A percentile compares a stretch with the other conserved stretches of the same genome.
Evolutionary conservation across 2,113 vertebrate species (phyloP).

Genomic region (Ovis canadensis): DNA sequence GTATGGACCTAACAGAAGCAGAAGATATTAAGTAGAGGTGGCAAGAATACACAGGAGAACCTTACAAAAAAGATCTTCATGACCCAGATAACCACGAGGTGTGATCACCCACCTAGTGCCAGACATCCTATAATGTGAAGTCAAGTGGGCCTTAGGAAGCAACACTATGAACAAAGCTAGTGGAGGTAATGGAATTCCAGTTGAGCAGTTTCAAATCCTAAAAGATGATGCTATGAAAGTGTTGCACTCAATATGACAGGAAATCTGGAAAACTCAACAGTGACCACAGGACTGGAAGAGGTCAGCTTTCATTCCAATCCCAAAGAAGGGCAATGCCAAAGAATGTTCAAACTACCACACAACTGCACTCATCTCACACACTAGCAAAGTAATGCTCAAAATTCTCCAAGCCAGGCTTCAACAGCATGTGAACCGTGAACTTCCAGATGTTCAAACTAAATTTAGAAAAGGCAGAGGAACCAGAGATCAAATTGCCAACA

Average conservation of each 20-base stretch:
- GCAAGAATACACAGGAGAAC: not conserved
- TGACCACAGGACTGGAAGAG: not conserved
- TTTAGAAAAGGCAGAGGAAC: not conserved
- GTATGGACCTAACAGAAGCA: not conserved
- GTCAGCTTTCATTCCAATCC: not conserved
- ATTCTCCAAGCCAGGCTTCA: not conserved
- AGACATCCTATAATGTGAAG: not conserved
- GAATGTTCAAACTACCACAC: not conserved
- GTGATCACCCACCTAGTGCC: not conserved
- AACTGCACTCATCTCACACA: not conserved
- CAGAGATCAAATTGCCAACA: not conserved
- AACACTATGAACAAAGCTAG: not conserved
- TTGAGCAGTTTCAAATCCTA: not conserved
- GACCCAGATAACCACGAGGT: not conserved
- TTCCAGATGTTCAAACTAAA: not conserved
- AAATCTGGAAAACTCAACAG: not conserved
- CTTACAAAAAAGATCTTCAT: not conserved
- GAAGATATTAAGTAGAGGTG: not conserved
- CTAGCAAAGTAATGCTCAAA: not conserved
- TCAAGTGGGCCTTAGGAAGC: not conserved
- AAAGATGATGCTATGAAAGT: not conserved
- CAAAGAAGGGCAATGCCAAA: not conserved
- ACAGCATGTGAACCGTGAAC: rapidly evolving
- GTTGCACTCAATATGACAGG: not conserved
- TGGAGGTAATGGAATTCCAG: not conserved